A percentile compares a stretch with the other conserved stretches of the same genome.
phyloP scores from a whole-genome alignment of 1,140 invertebrate species.

The Cheumatopsyche charites region DNA sequence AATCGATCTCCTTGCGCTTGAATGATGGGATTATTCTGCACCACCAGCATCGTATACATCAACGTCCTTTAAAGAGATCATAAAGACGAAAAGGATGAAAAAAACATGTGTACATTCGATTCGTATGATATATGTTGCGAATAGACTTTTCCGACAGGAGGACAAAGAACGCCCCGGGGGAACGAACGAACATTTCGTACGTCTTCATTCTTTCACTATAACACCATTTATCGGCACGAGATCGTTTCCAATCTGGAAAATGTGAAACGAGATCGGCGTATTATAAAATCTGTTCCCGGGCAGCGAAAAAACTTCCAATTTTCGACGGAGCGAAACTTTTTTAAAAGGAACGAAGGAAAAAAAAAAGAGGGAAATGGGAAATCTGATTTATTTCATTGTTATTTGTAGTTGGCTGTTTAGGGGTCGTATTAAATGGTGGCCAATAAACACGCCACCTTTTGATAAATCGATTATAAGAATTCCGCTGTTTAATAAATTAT shows the following conservation, averaged over 20 bases:
- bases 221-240: background rate
- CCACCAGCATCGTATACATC: slow-evolving; percentile 66
- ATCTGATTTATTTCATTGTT: too few species aligned
- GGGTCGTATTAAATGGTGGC: too few species aligned
- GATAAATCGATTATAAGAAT: slow-evolving; percentile 8
- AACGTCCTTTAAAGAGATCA: slow-evolving; percentile 60
- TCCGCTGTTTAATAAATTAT: slow-evolving; percentile 1
- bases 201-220: slow-evolving; percentile 21
- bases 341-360: too few species aligned
- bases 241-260: slow-evolving; percentile 13
- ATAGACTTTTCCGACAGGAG: slow-evolving; percentile 10
- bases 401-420: too few species aligned
- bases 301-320: too few species aligned
- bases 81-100: slow-evolving; percentile 24
- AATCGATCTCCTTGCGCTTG: slow-evolving; percentile 70
- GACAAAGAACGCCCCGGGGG: slow-evolving; percentile 15
- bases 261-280: background rate
- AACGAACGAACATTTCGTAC: slow-evolving; percentile 7
- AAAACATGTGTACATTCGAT: slow-evolving; percentile 10
- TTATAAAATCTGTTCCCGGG: too few species aligned
- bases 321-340: too few species aligned
- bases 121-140: slow-evolving; percentile 13
- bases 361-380: too few species aligned
- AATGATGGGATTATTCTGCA: slow-evolving; percentile 71
- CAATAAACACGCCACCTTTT: background rate